phyloP scores from a whole-genome alignment of 2,888 invertebrate genomes.

The Stenotaenia linearis region DNA sequence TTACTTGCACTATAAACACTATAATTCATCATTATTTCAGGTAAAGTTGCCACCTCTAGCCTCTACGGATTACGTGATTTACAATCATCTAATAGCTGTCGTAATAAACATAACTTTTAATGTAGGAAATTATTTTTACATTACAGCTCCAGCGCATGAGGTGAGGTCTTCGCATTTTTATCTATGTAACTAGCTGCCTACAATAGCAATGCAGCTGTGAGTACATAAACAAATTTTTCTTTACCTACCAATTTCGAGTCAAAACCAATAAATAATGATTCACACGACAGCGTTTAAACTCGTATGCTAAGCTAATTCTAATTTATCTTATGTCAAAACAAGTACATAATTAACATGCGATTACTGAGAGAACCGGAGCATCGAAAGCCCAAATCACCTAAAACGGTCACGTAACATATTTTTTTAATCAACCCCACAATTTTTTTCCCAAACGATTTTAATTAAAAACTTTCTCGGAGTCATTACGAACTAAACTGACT shows the following conservation, averaged over 20 bases:
- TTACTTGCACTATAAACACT: conserved; percentile 19
- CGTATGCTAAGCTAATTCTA: conserved; percentile 15
- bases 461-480: neutral
- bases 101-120: conserved; percentile 21
- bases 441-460: neutral
- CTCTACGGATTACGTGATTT: conserved; percentile 18
- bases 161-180: neutral
- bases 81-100: conserved; percentile 21
- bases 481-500: neutral
- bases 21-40: conserved; percentile 26
- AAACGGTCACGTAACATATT: conserved; percentile 8
- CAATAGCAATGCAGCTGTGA: neutral
- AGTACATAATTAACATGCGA: conserved; percentile 31
- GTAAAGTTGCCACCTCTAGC: neutral
- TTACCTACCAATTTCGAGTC: conserved; percentile 2
- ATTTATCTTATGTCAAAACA: conserved; percentile 31
- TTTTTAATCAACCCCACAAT: neutral
- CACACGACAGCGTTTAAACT: neutral
- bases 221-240: neutral
- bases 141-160: neutral
- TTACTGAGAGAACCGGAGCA: conserved; percentile 4
- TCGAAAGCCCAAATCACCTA: neutral
- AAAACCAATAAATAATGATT: conserved; percentile 14
- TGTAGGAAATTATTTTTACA: conserved; percentile 12
- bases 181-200: neutral